These are phyloP conservation scores for Proterorhinus semilunaris DNA, from an alignment of 2,113 vertebrate species.

Conservation along the genomic window DNA sequence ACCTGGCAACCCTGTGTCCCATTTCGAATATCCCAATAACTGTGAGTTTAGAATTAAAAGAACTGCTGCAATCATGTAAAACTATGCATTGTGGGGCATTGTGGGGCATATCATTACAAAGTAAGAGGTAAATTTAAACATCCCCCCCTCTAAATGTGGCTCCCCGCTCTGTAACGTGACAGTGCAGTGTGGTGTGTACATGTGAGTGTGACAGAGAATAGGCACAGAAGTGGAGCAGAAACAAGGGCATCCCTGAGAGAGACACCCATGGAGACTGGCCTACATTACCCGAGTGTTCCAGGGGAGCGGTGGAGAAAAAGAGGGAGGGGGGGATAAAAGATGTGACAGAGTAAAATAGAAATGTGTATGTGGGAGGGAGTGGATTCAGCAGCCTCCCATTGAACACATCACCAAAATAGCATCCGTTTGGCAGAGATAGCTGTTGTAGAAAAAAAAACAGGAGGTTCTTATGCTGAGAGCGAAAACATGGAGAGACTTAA, in stretches of 20 bases:
- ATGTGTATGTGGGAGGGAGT: slow-evolving; percentile 46
- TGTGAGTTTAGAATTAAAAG: too few relatives aligned
- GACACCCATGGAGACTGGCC: slow-evolving; percentile 68
- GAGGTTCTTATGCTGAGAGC: slow-evolving; percentile 15
- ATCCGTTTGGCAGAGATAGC: slow-evolving; percentile 48
- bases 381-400: slow-evolving; percentile 50
- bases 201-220: slow-evolving; percentile 48
- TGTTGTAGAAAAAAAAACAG: slow-evolving; percentile 45
- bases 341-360: slow-evolving; percentile 60
- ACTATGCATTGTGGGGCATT: background rate
- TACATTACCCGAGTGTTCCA: slow-evolving; percentile 67
- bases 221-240: slow-evolving; percentile 69
- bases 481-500: slow-evolving; percentile 27
- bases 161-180: slow-evolving; percentile 39
- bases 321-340: slow-evolving; percentile 20
- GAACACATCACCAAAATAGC: slow-evolving; percentile 59
- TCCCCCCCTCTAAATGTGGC: background rate
- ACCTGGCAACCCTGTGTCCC: too few relatives aligned
- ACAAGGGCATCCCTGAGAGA: slow-evolving; percentile 74
- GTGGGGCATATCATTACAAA: background rate
- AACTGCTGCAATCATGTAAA: background rate
- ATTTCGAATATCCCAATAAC: too few relatives aligned
- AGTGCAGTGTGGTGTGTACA: slow-evolving; percentile 40
- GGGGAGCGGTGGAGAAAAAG: slow-evolving; percentile 24
- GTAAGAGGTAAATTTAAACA: background rate